These are phyloP conservation scores for Agrotis puta DNA, from an alignment of 2,888 invertebrate species.

Conservation along the genomic window DNA sequence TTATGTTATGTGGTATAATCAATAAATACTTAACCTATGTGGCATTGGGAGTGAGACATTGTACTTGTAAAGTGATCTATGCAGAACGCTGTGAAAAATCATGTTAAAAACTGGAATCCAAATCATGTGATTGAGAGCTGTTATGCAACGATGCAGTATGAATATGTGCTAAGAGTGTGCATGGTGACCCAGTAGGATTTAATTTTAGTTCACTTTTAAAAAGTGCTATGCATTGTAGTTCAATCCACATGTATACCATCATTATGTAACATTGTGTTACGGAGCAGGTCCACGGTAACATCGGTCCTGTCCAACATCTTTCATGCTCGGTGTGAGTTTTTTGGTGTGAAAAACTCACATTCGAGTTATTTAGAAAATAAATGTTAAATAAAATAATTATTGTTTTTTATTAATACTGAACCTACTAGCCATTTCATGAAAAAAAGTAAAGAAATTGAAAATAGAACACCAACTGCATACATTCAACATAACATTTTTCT, in stretches of 20 bases:
- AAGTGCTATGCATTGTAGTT: conserved; percentile 75
- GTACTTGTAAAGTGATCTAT: conserved; percentile 71
- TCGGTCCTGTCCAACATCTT: conserved; percentile 64
- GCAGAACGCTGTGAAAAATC: conserved; percentile 70
- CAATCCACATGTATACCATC: conserved; percentile 62
- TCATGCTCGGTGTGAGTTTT: conserved; percentile 83
- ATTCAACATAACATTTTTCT: background rate
- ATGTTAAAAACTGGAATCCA: conserved; percentile 75
- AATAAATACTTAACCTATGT: conserved; percentile 63
- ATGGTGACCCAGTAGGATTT: conserved; percentile 73
- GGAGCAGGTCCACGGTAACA: conserved; percentile 45
- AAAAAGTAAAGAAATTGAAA: conserved; percentile 1
- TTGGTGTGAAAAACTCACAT: conserved; percentile 84
- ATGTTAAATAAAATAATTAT: conserved; percentile 74
- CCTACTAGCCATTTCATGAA: conserved; percentile 22
- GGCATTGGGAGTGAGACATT: conserved; percentile 76
- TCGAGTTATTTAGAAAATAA: conserved; percentile 79
- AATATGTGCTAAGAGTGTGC: conserved; percentile 75
- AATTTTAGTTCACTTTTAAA: conserved; percentile 74
- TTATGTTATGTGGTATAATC: conserved; percentile 61
- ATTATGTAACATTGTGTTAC: conserved; percentile 56
- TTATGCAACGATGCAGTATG: conserved; percentile 83
- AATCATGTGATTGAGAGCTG: conserved; percentile 84
- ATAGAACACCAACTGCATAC: conserved; percentile 3
- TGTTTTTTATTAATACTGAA: conserved; percentile 68